These are phyloP conservation scores for Diacarnus erythraeanus DNA, from an alignment of 37 sponge, comb jelly and placozoan genomes.

Conservation along the genomic window DNA sequence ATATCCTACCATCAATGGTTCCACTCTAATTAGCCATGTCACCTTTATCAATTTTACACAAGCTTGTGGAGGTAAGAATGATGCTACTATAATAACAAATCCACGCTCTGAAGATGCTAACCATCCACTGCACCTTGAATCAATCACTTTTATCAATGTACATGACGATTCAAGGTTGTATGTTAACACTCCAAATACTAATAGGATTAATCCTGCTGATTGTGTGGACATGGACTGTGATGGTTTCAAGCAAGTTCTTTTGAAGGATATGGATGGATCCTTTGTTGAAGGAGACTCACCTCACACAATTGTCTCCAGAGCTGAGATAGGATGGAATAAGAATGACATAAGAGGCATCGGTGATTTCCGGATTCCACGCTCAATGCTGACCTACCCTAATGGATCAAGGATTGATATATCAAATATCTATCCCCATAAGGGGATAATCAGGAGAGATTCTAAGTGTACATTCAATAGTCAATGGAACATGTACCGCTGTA, in stretches of 20 bases:
- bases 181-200: conserved; percentile 43
- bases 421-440: conserved; percentile 72
- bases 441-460: conserved; percentile 58
- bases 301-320: conserved; percentile 54
- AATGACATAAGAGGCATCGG: conserved; percentile 71
- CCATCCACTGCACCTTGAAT: conserved; percentile 59
- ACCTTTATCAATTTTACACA: conserved; percentile 38
- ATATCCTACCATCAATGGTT: conserved; percentile 84
- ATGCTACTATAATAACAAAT: conserved; percentile 65
- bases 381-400: conserved; percentile 63
- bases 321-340: conserved; percentile 92
- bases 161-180: conserved; percentile 25
- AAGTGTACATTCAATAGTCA: conserved; percentile 46
- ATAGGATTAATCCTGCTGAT: conserved; percentile 88
- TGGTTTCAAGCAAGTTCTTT: conserved; percentile 80
- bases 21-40: conserved; percentile 44
- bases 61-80: conserved; percentile 16
- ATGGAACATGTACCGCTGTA: conserved; percentile 85
- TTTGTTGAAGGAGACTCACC: conserved; percentile 33
- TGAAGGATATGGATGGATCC: conserved; percentile 76
- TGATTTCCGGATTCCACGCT: conserved; percentile 84
- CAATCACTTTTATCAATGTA: conserved; percentile 4
- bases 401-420: conserved; percentile 43
- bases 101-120: conserved; percentile 69
- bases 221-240: conserved; percentile 99